phyloP scores from a whole-genome alignment of 2,113 vertebrate species.

The Halcyon malimbica region DNA sequence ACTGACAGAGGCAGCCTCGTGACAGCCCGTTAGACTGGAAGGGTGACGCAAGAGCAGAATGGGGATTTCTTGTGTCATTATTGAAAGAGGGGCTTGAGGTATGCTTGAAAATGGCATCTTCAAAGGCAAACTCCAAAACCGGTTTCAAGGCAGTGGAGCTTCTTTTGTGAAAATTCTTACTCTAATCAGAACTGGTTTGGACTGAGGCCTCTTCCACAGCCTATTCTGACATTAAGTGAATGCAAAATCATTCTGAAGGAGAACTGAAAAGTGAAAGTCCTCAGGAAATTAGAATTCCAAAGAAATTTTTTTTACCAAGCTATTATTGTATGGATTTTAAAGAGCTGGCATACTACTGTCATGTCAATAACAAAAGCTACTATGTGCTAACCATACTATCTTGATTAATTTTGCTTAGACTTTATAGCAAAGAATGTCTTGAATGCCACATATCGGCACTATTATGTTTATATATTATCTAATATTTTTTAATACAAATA shows the following conservation, averaged over 20 bases:
- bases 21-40: neutral
- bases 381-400: neutral
- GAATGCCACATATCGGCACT: neutral
- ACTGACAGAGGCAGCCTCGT: neutral
- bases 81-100: neutral
- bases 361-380: neutral
- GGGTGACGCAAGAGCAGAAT: neutral
- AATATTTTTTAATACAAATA: neutral
- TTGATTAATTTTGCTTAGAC: constrained; percentile 13
- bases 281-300: neutral
- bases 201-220: neutral
- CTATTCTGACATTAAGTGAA: neutral
- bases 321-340: neutral
- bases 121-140: neutral
- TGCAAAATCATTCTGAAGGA: neutral
- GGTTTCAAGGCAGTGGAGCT: neutral
- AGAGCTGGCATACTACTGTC: neutral
- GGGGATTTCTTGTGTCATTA: neutral
- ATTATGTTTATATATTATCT: neutral
- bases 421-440: neutral
- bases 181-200: neutral
- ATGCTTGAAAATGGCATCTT: neutral
- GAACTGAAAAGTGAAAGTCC: neutral
- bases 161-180: neutral
- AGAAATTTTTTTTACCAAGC: neutral